Evolutionary conservation across 2,888 invertebrate species (phyloP).

Genomic region (Cheilosia pagana): DNA sequence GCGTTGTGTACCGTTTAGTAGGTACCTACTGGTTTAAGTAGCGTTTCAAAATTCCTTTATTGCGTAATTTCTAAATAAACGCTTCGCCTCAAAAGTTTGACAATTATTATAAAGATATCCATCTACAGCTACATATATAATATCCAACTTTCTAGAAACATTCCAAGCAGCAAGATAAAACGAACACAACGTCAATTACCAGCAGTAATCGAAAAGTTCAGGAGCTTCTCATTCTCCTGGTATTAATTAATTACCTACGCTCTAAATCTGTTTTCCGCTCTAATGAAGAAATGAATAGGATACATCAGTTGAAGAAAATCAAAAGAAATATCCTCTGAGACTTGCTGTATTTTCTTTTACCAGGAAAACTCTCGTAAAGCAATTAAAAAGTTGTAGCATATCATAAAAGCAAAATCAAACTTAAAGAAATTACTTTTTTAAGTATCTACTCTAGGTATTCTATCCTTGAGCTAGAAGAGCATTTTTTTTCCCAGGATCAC

Average conservation of each 20-base stretch:
- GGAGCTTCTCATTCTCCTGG: conserved; percentile 12
- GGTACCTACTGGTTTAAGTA: too few species aligned
- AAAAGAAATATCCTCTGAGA: background rate
- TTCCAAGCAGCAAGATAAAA: conserved; percentile 15
- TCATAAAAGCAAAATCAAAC: conserved; percentile 43
- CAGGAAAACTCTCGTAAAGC: conserved; percentile 29
- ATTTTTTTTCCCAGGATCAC: conserved; percentile 19
- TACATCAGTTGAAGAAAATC: conserved; percentile 7
- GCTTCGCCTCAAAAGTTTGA: too few species aligned
- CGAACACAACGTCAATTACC: conserved; percentile 14
- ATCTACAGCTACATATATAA: too few species aligned
- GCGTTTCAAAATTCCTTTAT: too few species aligned
- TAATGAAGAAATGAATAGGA: conserved; percentile 25
- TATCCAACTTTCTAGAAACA: background rate
- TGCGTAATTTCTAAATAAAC: too few species aligned
- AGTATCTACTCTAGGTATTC: conserved; percentile 9
- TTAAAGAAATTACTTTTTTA: conserved; percentile 36
- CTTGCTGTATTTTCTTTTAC: conserved; percentile 12
- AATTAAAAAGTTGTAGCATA: conserved; percentile 63
- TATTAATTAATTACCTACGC: conserved; percentile 15
- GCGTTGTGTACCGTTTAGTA: too few species aligned
- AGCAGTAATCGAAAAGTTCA: conserved; percentile 8
- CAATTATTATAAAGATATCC: too few species aligned
- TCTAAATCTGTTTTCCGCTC: conserved; percentile 38
- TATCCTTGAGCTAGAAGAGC: background rate